A percentile compares a stretch with the other conserved stretches of the same genome.
phyloP scores from a whole-genome alignment of 2,113 vertebrate species.

The Alligator sinensis region DNA sequence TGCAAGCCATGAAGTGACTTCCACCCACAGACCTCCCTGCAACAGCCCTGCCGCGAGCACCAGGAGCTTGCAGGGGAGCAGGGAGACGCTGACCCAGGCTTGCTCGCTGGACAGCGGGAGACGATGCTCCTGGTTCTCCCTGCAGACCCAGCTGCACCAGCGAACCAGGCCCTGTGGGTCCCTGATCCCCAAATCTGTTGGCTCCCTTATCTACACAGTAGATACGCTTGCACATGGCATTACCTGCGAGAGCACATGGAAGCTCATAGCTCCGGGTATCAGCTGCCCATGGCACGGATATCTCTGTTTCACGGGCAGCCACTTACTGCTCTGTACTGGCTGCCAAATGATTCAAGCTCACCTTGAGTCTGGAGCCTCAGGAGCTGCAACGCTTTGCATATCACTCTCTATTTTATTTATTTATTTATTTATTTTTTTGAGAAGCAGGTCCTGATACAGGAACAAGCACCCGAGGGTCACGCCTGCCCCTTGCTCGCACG shows the following conservation, averaged over 20 bases:
- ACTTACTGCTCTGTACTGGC: background rate
- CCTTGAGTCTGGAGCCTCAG: background rate
- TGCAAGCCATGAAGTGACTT: background rate
- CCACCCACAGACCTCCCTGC: background rate
- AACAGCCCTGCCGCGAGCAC: background rate
- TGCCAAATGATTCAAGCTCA: rapidly evolving
- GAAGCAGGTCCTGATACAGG: background rate
- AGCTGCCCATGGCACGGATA: rapidly evolving
- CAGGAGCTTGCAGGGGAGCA: no score
- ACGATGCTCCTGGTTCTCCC: no score
- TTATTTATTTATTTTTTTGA: rapidly evolving
- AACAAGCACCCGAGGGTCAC: background rate
- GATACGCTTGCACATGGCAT: background rate
- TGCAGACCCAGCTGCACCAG: no score
- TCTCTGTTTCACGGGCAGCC: background rate
- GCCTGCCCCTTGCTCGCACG: background rate
- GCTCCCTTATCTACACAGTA: background rate
- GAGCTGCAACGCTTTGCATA: background rate
- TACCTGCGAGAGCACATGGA: background rate
- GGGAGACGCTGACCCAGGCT: rapidly evolving
- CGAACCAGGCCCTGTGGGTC: rapidly evolving
- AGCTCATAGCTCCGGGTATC: rapidly evolving
- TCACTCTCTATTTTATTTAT: background rate
- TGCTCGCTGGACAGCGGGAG: rapidly evolving
- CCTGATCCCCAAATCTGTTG: rapidly evolving